These are phyloP conservation scores for Rhabdomys dilectus DNA, from an alignment of 2,113 vertebrate species.

Conservation along the genomic window DNA sequence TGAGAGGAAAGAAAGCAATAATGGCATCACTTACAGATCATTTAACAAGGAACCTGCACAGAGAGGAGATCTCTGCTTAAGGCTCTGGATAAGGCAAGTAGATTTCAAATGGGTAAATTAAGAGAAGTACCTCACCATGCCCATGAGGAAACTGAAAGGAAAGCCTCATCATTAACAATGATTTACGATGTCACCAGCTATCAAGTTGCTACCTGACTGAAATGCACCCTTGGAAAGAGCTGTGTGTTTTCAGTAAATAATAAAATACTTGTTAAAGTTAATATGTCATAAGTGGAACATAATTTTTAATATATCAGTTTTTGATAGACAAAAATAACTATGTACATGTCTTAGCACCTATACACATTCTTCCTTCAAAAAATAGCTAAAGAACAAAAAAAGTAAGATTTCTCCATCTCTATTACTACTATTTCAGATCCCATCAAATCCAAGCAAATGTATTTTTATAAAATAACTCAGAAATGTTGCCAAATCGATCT, in stretches of 20 bases:
- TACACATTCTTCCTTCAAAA: neutral
- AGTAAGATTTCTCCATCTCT: neutral
- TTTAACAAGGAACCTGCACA: conserved; percentile 69
- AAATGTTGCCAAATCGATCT: neutral
- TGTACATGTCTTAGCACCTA: neutral
- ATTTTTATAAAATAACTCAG: conserved; percentile 21
- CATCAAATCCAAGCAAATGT: conserved; percentile 10
- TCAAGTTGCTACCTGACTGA: neutral
- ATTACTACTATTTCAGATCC: neutral
- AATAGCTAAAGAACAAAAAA: neutral
- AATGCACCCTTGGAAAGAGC: conserved; percentile 2
- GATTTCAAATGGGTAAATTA: neutral
- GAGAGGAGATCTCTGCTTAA: conserved; percentile 54
- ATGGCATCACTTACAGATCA: conserved; percentile 57
- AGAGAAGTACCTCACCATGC: neutral
- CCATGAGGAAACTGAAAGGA: neutral
- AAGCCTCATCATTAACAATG: neutral
- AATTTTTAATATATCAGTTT: neutral
- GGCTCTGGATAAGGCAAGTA: conserved; percentile 20
- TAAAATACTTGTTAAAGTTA: conserved; percentile 42
- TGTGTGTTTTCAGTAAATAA: neutral
- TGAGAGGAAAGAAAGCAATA: conserved; percentile 68
- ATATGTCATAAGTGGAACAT: neutral
- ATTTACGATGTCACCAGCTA: neutral
- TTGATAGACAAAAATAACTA: neutral